phyloP scores from a whole-genome alignment of 2,888 invertebrate genomes.

The Spicauda simplicius region DNA sequence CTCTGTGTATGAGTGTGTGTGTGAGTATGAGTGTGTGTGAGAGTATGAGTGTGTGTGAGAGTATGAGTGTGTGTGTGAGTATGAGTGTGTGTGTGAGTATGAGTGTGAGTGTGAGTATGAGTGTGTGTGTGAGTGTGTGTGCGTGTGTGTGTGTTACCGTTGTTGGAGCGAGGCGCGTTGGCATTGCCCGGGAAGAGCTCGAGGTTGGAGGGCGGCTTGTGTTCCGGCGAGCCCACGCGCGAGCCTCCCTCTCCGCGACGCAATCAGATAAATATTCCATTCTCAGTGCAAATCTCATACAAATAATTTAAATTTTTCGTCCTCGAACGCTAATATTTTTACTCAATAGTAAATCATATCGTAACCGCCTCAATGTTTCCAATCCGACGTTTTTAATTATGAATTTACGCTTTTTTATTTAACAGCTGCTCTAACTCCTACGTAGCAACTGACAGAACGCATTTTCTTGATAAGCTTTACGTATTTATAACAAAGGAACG shows the following conservation, averaged over 20 bases:
- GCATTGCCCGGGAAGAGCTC: slow-evolving; percentile 87
- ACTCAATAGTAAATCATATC: background rate
- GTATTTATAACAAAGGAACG: no score
- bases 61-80: no score
- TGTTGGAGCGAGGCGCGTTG: slow-evolving; percentile 89
- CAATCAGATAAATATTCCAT: slow-evolving; percentile 63
- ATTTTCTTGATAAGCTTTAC: no score
- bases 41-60: no score
- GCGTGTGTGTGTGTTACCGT: slow-evolving; percentile 87
- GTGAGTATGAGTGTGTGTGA: no score
- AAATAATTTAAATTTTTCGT: background rate
- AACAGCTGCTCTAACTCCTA: background rate
- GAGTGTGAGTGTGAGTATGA: slow-evolving; percentile 37
- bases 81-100: no score
- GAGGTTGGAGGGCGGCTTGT: slow-evolving; percentile 89
- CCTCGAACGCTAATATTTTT: background rate
- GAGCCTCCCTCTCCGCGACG: slow-evolving; percentile 75
- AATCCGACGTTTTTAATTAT: background rate
- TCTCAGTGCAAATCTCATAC: slow-evolving; percentile 48
- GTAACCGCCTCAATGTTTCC: background rate
- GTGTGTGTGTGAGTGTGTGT: slow-evolving; percentile 38
- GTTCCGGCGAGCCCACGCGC: slow-evolving; percentile 86
- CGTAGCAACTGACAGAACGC: background rate
- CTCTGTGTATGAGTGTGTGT: no score
- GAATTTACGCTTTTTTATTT: background rate